A percentile compares a stretch with the other conserved stretches of the same genome.
Evolutionary conservation across 2,797 vertebrate genomes (phyloP).

Genomic region (Gorsachius magnificus): DNA sequence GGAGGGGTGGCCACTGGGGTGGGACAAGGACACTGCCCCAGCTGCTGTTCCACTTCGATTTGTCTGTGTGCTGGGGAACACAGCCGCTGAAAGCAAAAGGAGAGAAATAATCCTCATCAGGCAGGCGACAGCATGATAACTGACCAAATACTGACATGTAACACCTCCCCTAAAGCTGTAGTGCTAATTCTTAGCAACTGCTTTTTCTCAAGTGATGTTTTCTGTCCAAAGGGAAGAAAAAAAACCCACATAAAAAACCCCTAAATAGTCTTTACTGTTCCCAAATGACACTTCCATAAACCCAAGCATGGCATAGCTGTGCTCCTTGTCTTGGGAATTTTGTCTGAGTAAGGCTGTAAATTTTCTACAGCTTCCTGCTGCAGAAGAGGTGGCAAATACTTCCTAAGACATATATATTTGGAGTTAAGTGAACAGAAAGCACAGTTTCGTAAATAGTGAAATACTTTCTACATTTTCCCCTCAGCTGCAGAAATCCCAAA

Average conservation of each 20-base stretch:
- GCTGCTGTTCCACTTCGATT: conserved; percentile 72
- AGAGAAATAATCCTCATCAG: conserved; percentile 30
- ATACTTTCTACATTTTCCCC: background rate
- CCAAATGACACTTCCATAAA: background rate
- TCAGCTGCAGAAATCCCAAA: background rate
- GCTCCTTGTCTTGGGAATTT: background rate
- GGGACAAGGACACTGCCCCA: conserved; percentile 73
- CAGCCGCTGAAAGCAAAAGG: conserved; percentile 67
- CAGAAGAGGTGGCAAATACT: background rate
- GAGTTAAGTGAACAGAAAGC: background rate
- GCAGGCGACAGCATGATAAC: background rate
- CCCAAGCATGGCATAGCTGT: background rate
- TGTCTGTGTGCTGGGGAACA: conserved; percentile 76
- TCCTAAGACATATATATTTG: background rate
- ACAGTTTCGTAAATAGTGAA: background rate
- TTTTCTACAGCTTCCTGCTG: background rate
- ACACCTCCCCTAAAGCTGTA: background rate
- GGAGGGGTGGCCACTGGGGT: conserved; percentile 76
- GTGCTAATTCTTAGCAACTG: background rate
- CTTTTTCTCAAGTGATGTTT: background rate
- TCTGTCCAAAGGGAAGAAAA: background rate
- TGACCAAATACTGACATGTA: background rate
- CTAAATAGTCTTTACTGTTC: background rate
- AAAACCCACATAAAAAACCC: background rate
- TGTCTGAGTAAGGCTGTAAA: background rate